These are phyloP conservation scores for Rhadinocentrus ornatus DNA, from an alignment of 2,797 vertebrate species.

Conservation along the genomic window DNA sequence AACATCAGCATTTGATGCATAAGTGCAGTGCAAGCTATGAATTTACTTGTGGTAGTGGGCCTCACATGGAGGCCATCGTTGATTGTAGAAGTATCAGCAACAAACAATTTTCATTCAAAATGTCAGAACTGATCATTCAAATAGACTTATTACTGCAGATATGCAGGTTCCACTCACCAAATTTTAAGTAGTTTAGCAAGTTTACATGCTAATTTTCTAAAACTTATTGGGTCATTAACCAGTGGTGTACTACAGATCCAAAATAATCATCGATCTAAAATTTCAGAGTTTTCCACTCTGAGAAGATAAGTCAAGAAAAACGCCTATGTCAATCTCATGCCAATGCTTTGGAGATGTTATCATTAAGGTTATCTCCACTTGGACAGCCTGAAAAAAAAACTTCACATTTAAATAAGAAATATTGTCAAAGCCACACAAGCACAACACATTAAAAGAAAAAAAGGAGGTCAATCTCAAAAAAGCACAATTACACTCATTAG, in stretches of 20 bases:
- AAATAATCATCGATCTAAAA: neutral
- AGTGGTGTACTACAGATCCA: too few relatives aligned
- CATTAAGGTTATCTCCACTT: neutral
- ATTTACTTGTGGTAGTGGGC: too few relatives aligned
- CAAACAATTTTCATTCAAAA: too few relatives aligned
- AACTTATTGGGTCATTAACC: too few relatives aligned
- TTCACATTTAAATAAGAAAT: neutral
- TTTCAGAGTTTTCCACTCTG: neutral
- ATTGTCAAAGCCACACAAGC: constrained; percentile 1
- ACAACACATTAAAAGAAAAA: neutral
- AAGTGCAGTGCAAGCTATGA: too few relatives aligned
- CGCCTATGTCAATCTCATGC: neutral
- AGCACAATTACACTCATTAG: constrained; percentile 49
- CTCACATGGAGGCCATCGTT: too few relatives aligned
- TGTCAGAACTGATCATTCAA: too few relatives aligned
- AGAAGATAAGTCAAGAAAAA: neutral
- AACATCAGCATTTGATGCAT: too few relatives aligned
- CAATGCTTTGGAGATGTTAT: neutral
- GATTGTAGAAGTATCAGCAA: neutral
- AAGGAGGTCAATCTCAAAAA: constrained; percentile 31
- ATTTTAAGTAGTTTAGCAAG: too few relatives aligned
- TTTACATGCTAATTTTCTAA: too few relatives aligned
- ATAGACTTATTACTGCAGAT: too few relatives aligned
- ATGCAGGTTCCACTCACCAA: too few relatives aligned
- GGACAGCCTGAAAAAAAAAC: neutral